phyloP scores from a whole-genome alignment of 2,888 invertebrate genomes.

The Scelioninae gen. 2 region DNA sequence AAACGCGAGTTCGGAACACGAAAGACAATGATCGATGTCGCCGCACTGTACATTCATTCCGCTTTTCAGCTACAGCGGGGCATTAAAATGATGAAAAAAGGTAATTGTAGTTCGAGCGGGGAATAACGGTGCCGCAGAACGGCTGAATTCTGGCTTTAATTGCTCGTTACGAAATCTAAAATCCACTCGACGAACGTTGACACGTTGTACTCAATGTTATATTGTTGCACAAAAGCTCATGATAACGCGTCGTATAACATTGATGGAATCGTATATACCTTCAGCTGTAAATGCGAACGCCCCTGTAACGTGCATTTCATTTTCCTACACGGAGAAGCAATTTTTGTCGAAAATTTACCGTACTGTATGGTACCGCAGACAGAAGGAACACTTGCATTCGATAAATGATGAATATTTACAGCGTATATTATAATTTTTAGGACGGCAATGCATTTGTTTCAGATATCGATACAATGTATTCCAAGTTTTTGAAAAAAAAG shows the following conservation, averaged over 20 bases:
- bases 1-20: slow-evolving; percentile 20
- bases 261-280: not conserved
- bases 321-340: too few relatives aligned
- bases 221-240: not conserved
- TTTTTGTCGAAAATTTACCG: too few relatives aligned
- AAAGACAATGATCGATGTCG: slow-evolving; percentile 30
- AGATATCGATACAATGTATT: too few relatives aligned
- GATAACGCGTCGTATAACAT: slow-evolving; percentile 4
- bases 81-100: slow-evolving; percentile 33
- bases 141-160: slow-evolving; percentile 32
- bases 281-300: too few relatives aligned
- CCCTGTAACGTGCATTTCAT: too few relatives aligned
- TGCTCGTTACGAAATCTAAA: slow-evolving; percentile 47
- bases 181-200: slow-evolving; percentile 9
- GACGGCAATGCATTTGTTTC: too few relatives aligned
- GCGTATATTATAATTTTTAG: too few relatives aligned
- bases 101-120: slow-evolving; percentile 22
- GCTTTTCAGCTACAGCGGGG: slow-evolving; percentile 34
- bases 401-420: too few relatives aligned
- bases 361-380: too few relatives aligned
- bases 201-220: not conserved
- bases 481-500: too few relatives aligned
- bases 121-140: slow-evolving; percentile 13
- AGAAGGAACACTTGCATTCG: too few relatives aligned
- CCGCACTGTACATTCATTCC: slow-evolving; percentile 18